Percentiles rank a stretch among this genome's conserved stretches.
Conservation (phyloP, 2,888 invertebrate genomes). For the Cephus nigrinus region DNA sequence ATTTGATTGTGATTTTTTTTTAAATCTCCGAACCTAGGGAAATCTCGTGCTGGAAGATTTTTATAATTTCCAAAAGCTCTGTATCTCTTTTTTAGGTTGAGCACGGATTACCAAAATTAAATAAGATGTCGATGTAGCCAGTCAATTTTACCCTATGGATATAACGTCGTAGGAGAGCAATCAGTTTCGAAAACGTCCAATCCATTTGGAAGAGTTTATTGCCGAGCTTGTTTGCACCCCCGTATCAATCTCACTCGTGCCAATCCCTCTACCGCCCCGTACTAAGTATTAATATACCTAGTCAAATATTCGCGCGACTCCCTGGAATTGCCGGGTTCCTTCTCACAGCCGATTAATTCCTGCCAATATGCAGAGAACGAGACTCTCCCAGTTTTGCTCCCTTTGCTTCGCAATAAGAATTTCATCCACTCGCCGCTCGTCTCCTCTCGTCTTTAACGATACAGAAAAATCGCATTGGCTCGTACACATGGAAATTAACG, state of each 20-base stretch:
- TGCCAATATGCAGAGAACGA: neutral
- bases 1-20: slow-evolving; percentile 23
- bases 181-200: neutral
- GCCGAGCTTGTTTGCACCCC: neutral
- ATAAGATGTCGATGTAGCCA: neutral
- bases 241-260: neutral
- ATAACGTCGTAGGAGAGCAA: neutral
- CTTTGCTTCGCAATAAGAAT: neutral
- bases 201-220: neutral
- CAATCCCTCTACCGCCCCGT: neutral
- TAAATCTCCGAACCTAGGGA: neutral
- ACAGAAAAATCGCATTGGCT: neutral
- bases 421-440: neutral
- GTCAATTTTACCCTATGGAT: neutral
- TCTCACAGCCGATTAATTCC: neutral
- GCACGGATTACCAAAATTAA: neutral
- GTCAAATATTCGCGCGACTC: neutral
- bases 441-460: neutral
- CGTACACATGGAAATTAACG: neutral
- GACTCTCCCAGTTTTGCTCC: neutral
- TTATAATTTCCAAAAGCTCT: neutral
- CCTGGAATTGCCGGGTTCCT: neutral
- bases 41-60: neutral
- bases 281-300: neutral
- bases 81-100: neutral